A percentile compares a stretch with the other conserved stretches of the same genome.
Conservation (phyloP, 2,888 invertebrate genomes). For the Agriopis aurantiaria region DNA sequence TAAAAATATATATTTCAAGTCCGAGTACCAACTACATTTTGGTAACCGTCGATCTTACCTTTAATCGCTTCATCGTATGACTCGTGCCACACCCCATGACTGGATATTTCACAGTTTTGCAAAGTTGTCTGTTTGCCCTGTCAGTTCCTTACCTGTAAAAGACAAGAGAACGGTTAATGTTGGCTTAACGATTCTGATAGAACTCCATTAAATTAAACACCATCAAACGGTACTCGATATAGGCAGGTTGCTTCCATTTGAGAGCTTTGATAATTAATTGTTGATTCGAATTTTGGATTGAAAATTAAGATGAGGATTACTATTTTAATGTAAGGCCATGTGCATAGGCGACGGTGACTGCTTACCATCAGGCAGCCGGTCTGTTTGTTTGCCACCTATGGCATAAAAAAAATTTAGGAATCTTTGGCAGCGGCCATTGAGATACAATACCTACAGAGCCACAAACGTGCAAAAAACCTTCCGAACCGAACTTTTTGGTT, state of each 20-base stretch:
- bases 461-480: no score
- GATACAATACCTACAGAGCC: no score
- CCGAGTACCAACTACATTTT: no score
- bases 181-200: conserved; percentile 20
- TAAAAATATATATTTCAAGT: no score
- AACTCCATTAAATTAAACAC: conserved; percentile 9
- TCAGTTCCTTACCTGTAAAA: conserved; percentile 35
- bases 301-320: neutral
- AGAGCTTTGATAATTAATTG: neutral
- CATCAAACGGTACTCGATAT: conserved; percentile 3
- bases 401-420: no score
- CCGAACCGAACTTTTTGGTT: no score
- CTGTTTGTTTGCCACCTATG: no score
- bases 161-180: conserved; percentile 29
- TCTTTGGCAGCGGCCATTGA: no score
- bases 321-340: neutral
- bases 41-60: neutral
- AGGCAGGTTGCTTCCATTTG: neutral
- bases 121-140: conserved; percentile 27
- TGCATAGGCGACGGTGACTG: no score
- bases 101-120: conserved; percentile 34
- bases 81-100: conserved; percentile 26
- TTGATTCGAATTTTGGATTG: neutral
- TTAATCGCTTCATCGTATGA: conserved; percentile 17
- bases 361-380: no score